phyloP scores from a whole-genome alignment of 2,888 invertebrate genomes.

The Dicranocentrus wangi region DNA sequence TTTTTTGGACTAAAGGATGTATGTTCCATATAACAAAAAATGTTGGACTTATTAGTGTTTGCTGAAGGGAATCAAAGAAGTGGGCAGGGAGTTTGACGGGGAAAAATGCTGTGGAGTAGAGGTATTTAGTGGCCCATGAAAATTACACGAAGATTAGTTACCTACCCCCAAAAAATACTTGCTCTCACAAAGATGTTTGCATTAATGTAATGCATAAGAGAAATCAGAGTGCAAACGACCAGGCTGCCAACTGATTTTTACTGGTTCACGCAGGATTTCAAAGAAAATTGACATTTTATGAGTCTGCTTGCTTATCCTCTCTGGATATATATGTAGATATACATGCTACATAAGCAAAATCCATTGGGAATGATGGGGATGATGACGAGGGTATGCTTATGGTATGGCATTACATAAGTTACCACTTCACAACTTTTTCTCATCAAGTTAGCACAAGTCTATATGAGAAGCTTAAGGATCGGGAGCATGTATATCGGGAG shows the following conservation, averaged over 20 bases:
- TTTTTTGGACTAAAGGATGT: too few relatives aligned
- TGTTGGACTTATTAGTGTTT: neutral
- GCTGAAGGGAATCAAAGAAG: neutral
- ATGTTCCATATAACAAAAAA: too few relatives aligned
- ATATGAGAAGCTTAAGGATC: too few relatives aligned
- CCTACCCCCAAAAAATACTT: too few relatives aligned
- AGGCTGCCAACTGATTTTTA: neutral
- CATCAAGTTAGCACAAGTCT: too few relatives aligned
- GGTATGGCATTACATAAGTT: constrained; percentile 4
- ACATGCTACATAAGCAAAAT: neutral
- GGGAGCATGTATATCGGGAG: too few relatives aligned
- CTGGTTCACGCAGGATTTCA: neutral
- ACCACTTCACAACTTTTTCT: constrained; percentile 10
- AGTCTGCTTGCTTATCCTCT: neutral
- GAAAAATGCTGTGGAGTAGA: neutral
- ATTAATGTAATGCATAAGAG: too few relatives aligned
- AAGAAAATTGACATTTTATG: constrained; percentile 29
- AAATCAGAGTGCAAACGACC: too few relatives aligned
- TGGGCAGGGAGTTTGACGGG: neutral
- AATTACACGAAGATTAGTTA: too few relatives aligned
- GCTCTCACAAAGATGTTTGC: too few relatives aligned
- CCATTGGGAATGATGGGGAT: neutral
- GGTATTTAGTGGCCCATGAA: too few relatives aligned
- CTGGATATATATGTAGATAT: neutral
- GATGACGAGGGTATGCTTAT: constrained; percentile 4